Evolutionary conservation across 2,888 invertebrate genomes (phyloP), one percentile per base, ranked within the genome.

Genomic region (Maniola hyperantus): DNA sequence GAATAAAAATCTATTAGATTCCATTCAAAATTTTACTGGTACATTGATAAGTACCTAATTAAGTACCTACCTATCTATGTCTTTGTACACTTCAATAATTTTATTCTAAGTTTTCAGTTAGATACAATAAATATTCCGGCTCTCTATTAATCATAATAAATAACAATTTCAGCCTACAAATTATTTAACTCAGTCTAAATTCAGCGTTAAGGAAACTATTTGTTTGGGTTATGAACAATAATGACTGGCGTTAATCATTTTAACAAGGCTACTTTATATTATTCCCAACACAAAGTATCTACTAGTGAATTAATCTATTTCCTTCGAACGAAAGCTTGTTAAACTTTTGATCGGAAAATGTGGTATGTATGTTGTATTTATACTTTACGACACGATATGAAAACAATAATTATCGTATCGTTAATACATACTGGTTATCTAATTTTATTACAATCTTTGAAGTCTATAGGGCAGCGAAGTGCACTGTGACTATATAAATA

Each of bases 221-320:
- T 83, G 83, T 74, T 77, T 68, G 51, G 71, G 78, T 80, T 81
- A 79, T 85, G 85, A 87, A 85, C 78, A 80, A 82, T 84, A 85
- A 83, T 83, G 81, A 78, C 74, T 78, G 78, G 76, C 78, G 46
- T 67, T 59, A 67, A 67, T 67, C 67, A 59, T 59, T 11, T 59
- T 46, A 67, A 67, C 63, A 39, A 64, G 58, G 26, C 60, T 42
- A 66, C 48, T 55, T 48, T 65, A 65, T 67, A 59, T 61, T 51
- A 60, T 70, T 67, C 48, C 54, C 13, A 51, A 36, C 42, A 42
- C 62, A 54, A 62, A 69, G 57, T 55, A 26, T 26, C 26, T 26
- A 54, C 18, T 18, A 62, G 64, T 18, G 18, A 67, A 64, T 68
- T 67, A 74, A 72, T 71, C 67, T 67, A 67, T 68, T 71, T 67